Conservation (phyloP, 1,140 invertebrate genomes). For the Camponotus vicinus region DNA sequence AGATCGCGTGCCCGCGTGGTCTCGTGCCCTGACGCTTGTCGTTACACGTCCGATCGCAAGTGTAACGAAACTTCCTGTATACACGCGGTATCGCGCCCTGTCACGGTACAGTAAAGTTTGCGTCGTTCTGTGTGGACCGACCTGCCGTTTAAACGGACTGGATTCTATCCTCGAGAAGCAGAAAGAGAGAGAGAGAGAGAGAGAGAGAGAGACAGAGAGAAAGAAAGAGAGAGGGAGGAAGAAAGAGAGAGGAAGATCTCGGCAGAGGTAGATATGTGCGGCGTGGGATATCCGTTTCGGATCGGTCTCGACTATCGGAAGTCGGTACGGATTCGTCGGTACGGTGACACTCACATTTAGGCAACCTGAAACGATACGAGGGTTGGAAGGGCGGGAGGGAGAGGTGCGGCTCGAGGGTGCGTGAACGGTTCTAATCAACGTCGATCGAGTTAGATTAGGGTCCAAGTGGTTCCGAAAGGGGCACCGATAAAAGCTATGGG, state of each 20-base stretch:
- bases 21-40: constrained; percentile 55
- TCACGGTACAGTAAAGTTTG: constrained; percentile 50
- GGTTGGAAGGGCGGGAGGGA: background rate
- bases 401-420: background rate
- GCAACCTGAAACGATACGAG: background rate
- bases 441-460: constrained; percentile 72
- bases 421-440: constrained; percentile 63
- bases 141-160: constrained; percentile 9
- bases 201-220: constrained; percentile 7
- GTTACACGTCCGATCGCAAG: constrained; percentile 61
- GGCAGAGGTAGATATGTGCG: constrained; percentile 27
- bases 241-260: background rate
- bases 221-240: background rate
- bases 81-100: constrained; percentile 45
- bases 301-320: constrained; percentile 13
- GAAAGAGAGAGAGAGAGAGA: constrained; percentile 9
- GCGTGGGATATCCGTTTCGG: constrained; percentile 23
- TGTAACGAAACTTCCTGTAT: constrained; percentile 66
- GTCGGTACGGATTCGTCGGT: constrained; percentile 61
- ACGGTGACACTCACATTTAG: constrained; percentile 47
- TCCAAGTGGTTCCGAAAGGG: constrained; percentile 59
- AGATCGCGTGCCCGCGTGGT: constrained; percentile 61
- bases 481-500: constrained; percentile 73
- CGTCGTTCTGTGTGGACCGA: background rate
- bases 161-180: background rate